Evolutionary conservation across 2,888 invertebrate species (phyloP).

Genomic region (Leptinotarsa peninsularis): DNA sequence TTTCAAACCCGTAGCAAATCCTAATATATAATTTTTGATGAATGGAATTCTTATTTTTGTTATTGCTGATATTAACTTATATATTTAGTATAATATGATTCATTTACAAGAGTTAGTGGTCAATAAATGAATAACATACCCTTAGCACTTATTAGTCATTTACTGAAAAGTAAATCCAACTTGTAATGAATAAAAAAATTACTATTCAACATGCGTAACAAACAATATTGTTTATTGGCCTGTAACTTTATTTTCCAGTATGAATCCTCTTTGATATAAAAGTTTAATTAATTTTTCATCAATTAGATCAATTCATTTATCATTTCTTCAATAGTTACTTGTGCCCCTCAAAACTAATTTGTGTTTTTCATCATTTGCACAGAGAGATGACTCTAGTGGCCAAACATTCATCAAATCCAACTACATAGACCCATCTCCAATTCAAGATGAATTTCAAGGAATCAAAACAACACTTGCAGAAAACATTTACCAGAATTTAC

Average conservation of each 20-base stretch:
- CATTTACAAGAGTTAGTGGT: neutral
- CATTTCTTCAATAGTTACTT: too few species aligned
- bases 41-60: too few species aligned
- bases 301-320: too few species aligned
- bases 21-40: too few species aligned
- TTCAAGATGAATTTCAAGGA: constrained; percentile 54
- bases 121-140: neutral
- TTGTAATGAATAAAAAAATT: too few species aligned
- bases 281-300: neutral
- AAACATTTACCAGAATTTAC: constrained; percentile 60
- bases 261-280: neutral
- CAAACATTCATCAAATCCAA: constrained; percentile 54
- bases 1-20: neutral
- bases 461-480: constrained; percentile 62
- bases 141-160: too few species aligned
- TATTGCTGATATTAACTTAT: neutral
- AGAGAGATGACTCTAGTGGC: constrained; percentile 60
- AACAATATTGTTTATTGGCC: neutral
- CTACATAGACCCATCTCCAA: constrained; percentile 47
- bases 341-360: constrained; percentile 19
- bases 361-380: constrained; percentile 36
- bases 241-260: neutral
- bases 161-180: too few species aligned
- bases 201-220: neutral
- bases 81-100: neutral